Evolutionary conservation across 64 coral and sea anemone genomes (phyloP), one percentile per base, ranked within the genome.

Genomic region (Montipora sp.): DNA sequence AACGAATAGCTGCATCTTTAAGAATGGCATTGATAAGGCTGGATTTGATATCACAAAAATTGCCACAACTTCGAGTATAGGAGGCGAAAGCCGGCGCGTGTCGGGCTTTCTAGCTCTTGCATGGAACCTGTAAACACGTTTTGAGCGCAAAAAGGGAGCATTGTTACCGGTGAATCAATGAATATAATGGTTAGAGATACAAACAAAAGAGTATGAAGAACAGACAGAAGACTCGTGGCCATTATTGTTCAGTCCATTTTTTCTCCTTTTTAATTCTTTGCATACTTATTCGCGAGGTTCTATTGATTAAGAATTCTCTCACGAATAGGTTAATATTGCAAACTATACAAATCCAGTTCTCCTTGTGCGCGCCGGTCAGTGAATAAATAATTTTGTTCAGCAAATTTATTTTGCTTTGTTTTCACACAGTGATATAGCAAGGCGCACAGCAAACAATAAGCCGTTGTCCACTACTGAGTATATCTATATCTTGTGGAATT

Each of bases 71-170:
- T 22, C 16, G n/a, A 85, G 61, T 48, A 83, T 63, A 10, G 59
- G 14, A 18, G 10, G 8, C 21, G 8, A 53, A 13, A n/a, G 27
- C 43, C 14, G 24, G 80, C 43, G 80, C 8, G 60, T 19, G 22
- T 47, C 20, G 8, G 51, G 55, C 80, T 59, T 81, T 59, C 8
- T 36, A 16, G 16, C 21, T 8, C 19, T 23, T 23, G 24, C 58
- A 83, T 27, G 59, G 65, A 85, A 85, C 82, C 82, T 85, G 82
- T 85, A 51, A 65, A 85, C 82, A 85, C 47, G 82, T 85, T 70
- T 85, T 50, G 23, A 50, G 47, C 43, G 63, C 8, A 85, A 85
- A 71, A 85, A 85, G 67, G 46, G 47, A 6, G 44, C 22, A 85
- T 85, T 85, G 82, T 85, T n/a, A 50, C 2, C 19, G 19, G 82